Evolutionary conservation across 1,140 invertebrate species (phyloP).

Genomic region (Drosophila ohnishii): DNA sequence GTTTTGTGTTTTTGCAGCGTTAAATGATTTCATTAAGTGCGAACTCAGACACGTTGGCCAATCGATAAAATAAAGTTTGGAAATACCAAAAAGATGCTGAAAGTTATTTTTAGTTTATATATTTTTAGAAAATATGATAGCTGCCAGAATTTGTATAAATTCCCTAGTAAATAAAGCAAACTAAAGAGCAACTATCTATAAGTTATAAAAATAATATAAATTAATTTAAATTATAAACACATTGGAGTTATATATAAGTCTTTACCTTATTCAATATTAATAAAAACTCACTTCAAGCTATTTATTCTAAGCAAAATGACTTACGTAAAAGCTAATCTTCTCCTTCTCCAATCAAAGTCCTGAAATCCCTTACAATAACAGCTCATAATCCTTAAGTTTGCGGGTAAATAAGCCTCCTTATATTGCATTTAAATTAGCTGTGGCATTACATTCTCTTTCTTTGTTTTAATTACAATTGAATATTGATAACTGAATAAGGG

Average conservation of each 20-base stretch:
- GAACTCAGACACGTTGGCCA: slow-evolving; percentile 34
- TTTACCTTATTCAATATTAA: neutral
- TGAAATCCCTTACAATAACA: neutral
- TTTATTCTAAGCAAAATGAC: neutral
- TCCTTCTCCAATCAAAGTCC: neutral
- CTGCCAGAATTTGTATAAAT: neutral
- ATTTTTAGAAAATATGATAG: neutral
- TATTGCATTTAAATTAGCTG: slow-evolving; percentile 33
- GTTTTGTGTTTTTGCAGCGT: slow-evolving; percentile 47
- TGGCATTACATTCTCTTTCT: neutral
- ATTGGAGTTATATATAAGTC: neutral
- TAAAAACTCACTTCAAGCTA: neutral
- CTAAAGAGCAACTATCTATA: too few relatives aligned
- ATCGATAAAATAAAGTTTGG: slow-evolving; percentile 35
- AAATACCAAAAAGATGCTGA: neutral
- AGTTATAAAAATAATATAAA: too few relatives aligned
- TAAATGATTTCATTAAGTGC: slow-evolving; percentile 75
- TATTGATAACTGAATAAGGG: slow-evolving; percentile 46
- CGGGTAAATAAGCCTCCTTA: slow-evolving; percentile 4
- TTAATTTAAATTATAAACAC: neutral
- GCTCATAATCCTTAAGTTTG: neutral
- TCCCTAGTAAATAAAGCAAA: too few relatives aligned
- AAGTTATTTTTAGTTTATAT: neutral
- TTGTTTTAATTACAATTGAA: slow-evolving; percentile 47
- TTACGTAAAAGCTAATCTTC: neutral